phyloP scores from a whole-genome alignment of 2,113 vertebrate species.

The Toxostoma redivivum region DNA sequence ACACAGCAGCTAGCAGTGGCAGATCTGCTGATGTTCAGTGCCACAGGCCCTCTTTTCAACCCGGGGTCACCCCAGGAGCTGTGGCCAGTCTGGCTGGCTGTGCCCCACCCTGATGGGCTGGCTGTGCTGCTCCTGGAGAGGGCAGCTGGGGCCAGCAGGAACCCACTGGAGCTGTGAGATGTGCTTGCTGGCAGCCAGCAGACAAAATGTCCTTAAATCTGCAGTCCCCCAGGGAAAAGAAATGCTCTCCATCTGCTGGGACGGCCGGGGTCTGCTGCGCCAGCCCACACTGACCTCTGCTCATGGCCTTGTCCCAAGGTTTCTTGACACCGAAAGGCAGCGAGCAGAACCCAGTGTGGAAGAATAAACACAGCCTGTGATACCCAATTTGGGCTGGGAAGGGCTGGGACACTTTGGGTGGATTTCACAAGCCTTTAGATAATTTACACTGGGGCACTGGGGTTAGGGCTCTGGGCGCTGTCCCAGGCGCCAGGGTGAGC shows the following conservation, averaged over 20 bases:
- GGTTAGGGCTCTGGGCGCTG: background rate
- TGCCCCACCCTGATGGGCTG: background rate
- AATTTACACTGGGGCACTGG: background rate
- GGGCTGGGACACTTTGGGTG: background rate
- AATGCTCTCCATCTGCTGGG: background rate
- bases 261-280: background rate
- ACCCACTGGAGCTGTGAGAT: background rate
- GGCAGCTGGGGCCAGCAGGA: background rate
- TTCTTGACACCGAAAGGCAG: background rate
- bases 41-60: background rate
- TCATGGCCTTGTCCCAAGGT: background rate
- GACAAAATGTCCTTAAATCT: background rate
- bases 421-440: conserved; percentile 12
- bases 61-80: background rate
- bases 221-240: background rate
- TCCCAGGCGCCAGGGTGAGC: conserved; percentile 14
- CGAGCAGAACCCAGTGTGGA: background rate
- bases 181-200: background rate
- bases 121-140: background rate
- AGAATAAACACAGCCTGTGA: background rate
- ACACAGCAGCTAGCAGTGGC: background rate
- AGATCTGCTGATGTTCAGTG: background rate
- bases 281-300: background rate
- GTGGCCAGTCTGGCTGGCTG: background rate
- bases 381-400: conserved; percentile 20